These are phyloP conservation scores for Polymixis flavicincta DNA, from an alignment of 2,888 invertebrate species.

Conservation along the genomic window DNA sequence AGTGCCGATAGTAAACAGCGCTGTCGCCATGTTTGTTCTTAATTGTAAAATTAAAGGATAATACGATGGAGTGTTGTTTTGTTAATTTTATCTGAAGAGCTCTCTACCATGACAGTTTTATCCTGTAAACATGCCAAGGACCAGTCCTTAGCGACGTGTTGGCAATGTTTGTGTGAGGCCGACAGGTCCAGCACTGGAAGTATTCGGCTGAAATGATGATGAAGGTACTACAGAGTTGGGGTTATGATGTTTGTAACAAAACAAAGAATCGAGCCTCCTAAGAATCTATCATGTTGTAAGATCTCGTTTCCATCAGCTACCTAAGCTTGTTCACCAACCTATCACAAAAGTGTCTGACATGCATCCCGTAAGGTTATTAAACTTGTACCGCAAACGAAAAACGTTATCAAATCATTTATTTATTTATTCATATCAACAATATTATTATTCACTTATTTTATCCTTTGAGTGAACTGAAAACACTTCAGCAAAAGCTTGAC, in stretches of 20 bases:
- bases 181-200: background rate
- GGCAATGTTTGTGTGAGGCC: too few relatives aligned
- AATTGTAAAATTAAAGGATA: slow-evolving; percentile 30
- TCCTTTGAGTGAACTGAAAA: slow-evolving; percentile 23
- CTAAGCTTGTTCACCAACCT: background rate
- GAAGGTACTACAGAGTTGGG: too few relatives aligned
- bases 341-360: background rate
- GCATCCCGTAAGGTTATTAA: slow-evolving; percentile 1
- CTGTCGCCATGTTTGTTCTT: slow-evolving; percentile 18
- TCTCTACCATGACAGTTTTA: background rate
- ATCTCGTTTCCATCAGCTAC: background rate
- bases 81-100: slow-evolving; percentile 21
- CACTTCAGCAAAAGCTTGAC: slow-evolving; percentile 11
- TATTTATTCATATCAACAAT: background rate
- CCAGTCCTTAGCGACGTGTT: background rate
- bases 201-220: background rate
- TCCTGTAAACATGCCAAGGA: background rate
- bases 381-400: slow-evolving; percentile 9
- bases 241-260: background rate
- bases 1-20: slow-evolving; percentile 17
- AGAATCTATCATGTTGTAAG: background rate
- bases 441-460: slow-evolving; percentile 29
- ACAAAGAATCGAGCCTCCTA: background rate
- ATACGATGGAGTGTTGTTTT: slow-evolving; percentile 17
- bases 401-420: slow-evolving; percentile 23